Percentiles rank a stretch among this genome's conserved stretches.
Evolutionary conservation across 2,113 vertebrate genomes (phyloP).

Genomic region (Trematocara stigmaticum): DNA sequence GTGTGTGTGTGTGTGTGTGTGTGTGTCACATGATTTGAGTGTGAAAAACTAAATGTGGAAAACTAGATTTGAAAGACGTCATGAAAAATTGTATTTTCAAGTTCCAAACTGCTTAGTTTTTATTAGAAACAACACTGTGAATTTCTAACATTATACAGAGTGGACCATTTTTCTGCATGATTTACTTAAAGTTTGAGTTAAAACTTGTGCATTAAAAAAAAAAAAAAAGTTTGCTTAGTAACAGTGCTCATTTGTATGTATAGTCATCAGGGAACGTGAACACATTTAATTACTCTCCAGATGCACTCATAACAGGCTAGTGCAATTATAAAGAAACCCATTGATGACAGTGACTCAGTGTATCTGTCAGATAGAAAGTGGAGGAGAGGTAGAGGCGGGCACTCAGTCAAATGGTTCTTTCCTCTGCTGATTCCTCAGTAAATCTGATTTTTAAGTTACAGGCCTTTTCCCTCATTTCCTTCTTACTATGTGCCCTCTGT

Average conservation of each 20-base stretch:
- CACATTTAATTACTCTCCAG: conserved; percentile 40
- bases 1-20: neutral
- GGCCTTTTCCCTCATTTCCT: conserved; percentile 1
- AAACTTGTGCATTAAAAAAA: neutral
- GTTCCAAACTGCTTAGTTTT: neutral
- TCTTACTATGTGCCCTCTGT: neutral
- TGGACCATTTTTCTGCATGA: neutral
- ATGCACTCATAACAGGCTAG: conserved; percentile 25
- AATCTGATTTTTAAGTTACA: conserved; percentile 14
- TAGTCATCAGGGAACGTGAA: neutral
- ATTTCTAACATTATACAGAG: neutral
- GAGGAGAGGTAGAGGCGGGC: neutral
- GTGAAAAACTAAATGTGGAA: neutral
- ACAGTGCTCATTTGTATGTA: neutral
- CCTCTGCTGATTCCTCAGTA: conserved; percentile 26
- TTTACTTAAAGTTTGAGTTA: neutral
- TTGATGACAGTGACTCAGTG: conserved; percentile 50
- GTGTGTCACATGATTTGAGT: neutral
- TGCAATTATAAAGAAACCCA: conserved; percentile 52
- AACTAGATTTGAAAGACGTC: neutral
- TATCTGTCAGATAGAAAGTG: conserved; percentile 10
- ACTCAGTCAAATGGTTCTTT: conserved; percentile 32
- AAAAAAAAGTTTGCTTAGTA: neutral
- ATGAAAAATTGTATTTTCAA: neutral
- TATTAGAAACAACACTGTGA: neutral